Conservation (phyloP, 2,113 vertebrate species). For the Motacilla tschutschensis region DNA sequence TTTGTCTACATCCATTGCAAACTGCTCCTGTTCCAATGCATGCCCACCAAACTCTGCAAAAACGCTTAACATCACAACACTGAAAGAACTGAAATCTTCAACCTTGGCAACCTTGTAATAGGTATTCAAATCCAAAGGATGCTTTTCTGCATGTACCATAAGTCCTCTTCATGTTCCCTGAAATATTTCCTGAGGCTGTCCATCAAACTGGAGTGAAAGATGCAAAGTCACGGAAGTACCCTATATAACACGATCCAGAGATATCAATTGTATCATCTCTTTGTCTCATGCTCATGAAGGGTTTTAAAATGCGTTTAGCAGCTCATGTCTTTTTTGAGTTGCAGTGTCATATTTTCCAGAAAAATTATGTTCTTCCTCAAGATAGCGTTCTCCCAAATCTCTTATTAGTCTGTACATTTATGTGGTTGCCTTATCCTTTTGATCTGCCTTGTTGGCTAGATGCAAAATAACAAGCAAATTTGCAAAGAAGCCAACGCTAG, state of each 20-base stretch:
- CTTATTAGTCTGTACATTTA: not conserved
- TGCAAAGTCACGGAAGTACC: not conserved
- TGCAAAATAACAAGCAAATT: not conserved
- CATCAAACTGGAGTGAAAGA: not conserved
- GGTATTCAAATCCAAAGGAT: not conserved
- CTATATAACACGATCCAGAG: not conserved
- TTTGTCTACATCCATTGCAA: not conserved
- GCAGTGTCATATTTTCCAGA: not conserved
- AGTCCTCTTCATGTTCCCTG: not conserved
- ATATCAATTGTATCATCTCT: not conserved
- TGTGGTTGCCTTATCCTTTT: not conserved
- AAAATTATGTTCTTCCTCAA: not conserved
- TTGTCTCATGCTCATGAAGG: not conserved
- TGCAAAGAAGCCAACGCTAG: not conserved
- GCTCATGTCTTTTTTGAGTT: not conserved
- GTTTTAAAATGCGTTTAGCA: not conserved
- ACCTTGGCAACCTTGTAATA: not conserved
- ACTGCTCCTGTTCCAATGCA: not conserved
- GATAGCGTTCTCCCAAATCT: not conserved
- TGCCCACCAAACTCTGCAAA: not conserved
- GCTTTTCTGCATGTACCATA: rapidly evolving
- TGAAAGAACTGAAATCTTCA: not conserved
- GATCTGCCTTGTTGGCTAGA: not conserved
- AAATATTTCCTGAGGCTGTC: not conserved
- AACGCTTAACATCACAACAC: not conserved